These are phyloP conservation scores for Luehdorfia chinensis DNA, from an alignment of 1,140 invertebrate genomes.

Conservation along the genomic window DNA sequence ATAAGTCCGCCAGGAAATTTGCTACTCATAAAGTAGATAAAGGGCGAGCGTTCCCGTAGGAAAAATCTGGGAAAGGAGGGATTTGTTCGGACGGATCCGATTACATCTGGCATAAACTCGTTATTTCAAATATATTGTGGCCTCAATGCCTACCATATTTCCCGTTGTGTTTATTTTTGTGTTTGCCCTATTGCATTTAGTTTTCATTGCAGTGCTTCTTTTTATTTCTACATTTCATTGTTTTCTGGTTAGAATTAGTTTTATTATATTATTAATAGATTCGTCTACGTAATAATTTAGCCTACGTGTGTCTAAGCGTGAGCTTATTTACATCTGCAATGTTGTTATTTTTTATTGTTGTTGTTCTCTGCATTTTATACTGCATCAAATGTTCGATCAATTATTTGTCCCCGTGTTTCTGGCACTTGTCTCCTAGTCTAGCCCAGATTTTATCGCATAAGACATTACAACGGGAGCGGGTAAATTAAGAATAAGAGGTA, in stretches of 20 bases:
- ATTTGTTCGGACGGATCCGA: conserved; percentile 30
- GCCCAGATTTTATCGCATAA: too few relatives aligned
- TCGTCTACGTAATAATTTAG: too few relatives aligned
- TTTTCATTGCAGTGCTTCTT: background rate
- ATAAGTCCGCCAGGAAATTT: conserved; percentile 30
- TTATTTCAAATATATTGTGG: conserved; percentile 24
- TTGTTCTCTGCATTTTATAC: too few relatives aligned
- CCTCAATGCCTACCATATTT: conserved; percentile 3
- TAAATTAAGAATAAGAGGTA: too few relatives aligned
- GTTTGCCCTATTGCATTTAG: background rate
- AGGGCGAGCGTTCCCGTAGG: conserved; percentile 19
- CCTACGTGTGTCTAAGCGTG: too few relatives aligned
- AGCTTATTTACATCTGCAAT: too few relatives aligned
- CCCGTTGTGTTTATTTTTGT: conserved; percentile 1
- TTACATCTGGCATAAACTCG: conserved; percentile 26
- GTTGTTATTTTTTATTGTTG: background rate
- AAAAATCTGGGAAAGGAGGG: conserved; percentile 26
- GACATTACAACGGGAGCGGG: too few relatives aligned
- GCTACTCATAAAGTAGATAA: conserved; percentile 28
- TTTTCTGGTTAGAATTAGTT: background rate
- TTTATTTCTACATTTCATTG: background rate
- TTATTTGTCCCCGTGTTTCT: too few relatives aligned
- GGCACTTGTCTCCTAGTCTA: too few relatives aligned
- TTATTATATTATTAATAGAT: background rate
- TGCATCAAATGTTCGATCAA: too few relatives aligned